Evolutionary conservation across 2,113 vertebrate genomes (phyloP), one percentile per base, ranked within the genome.

Genomic region (Conger conger): DNA sequence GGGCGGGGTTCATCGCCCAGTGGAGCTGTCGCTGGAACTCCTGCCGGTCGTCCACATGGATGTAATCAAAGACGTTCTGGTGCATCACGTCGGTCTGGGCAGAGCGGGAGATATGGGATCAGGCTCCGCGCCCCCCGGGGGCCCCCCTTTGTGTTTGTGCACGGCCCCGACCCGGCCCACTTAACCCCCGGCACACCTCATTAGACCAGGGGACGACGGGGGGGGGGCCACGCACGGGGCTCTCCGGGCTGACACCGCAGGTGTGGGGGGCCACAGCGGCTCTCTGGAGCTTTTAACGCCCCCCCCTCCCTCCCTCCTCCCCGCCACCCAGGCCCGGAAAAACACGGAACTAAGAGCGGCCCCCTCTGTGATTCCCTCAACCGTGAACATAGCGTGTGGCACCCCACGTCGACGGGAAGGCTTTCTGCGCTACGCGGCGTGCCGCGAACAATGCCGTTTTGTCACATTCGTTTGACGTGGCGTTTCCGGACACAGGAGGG

Each of bases 41-140:
- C 86, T 94, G 95, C 57, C 96, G 94, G 88, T 97, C 97, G 9
- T 97, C 97, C 91, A 97, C 96, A 0, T 97, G 97, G 92, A 97
- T 96, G 73, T 97, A 97, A 94, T 97, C 97, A 0, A 96, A 97
- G 81, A 97, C 91, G 80, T 96, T 97, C 87, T 97, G 97, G 90
- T 97, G 96, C 96, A 97, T 96, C 86, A 97, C 96, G 33, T 97
- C 97, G 2, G 96, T 97, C 97, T 97, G 88, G 36, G 53, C 27
- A 15, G 23, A 38, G 57, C 6, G 38, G n/a, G 77, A 57, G 50
- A n/a, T 40, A 77, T 35, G 60, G 78, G 54, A 50, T 81, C 77
- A 77, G 36, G 79, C 30, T 77, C 38, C 18, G 68, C 63, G 60
- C 37, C 16, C 2, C 45, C 86, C 86, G 86, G 83, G 40, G 80